phyloP scores from a whole-genome alignment of 2,797 vertebrate genomes.

The Alcedo atthis region DNA sequence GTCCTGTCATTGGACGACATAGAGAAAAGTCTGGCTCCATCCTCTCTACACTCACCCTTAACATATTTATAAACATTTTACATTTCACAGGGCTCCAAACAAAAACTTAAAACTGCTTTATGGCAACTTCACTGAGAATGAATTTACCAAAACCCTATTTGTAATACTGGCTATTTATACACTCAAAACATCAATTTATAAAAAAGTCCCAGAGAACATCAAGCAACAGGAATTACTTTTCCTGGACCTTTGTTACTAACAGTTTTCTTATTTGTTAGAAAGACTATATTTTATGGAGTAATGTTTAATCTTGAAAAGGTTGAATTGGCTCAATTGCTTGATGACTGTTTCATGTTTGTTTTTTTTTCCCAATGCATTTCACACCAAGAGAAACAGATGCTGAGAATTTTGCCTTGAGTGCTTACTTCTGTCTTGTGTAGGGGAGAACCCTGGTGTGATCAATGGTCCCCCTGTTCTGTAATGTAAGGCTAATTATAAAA shows the following conservation, averaged over 20 bases:
- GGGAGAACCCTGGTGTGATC: not conserved
- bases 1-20: too few relatives aligned
- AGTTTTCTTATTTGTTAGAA: not conserved
- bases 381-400: not conserved
- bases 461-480: not conserved
- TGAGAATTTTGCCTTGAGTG: not conserved
- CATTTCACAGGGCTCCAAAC: not conserved
- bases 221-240: not conserved
- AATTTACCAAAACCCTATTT: not conserved
- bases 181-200: not conserved
- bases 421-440: not conserved
- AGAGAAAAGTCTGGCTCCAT: too few relatives aligned
- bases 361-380: not conserved
- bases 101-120: not conserved
- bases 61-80: too few relatives aligned
- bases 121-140: not conserved
- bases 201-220: not conserved
- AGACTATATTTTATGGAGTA: too few relatives aligned
- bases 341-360: not conserved
- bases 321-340: not conserved
- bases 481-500: not conserved
- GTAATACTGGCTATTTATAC: not conserved
- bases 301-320: not conserved
- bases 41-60: too few relatives aligned
- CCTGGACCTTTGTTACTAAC: not conserved